Evolutionary conservation across 2,797 vertebrate species (phyloP).

Genomic region (Mico argentatus): DNA sequence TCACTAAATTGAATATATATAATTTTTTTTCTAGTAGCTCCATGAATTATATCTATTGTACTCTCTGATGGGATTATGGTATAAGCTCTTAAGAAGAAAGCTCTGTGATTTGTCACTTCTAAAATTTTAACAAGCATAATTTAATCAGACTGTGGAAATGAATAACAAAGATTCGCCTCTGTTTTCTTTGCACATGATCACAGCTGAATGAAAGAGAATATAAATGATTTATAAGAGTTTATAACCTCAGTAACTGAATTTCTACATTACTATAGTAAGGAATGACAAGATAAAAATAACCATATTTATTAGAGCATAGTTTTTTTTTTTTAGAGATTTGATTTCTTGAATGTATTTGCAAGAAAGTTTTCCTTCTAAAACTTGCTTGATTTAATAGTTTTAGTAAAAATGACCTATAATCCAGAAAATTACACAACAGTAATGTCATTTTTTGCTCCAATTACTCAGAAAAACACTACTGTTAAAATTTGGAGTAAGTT

Average conservation of each 20-base stretch:
- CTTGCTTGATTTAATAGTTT: neutral
- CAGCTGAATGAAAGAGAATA: constrained; percentile 46
- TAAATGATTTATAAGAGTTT: constrained; percentile 56
- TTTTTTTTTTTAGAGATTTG: neutral
- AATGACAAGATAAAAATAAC: constrained; percentile 35
- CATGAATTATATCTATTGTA: neutral
- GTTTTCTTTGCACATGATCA: constrained; percentile 42
- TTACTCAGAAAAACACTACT: neutral
- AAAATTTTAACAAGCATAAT: constrained; percentile 66
- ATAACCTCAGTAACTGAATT: constrained; percentile 19
- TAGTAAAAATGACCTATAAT: neutral
- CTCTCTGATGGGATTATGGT: neutral
- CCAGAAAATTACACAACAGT: neutral
- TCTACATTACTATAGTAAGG: neutral
- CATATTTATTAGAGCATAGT: neutral
- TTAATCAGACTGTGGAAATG: constrained; percentile 43
- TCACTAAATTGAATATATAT: neutral
- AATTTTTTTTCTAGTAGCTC: neutral
- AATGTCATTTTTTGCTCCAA: neutral
- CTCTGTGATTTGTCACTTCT: constrained; percentile 39
- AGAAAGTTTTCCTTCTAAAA: neutral
- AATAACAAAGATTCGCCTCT: constrained; percentile 1
- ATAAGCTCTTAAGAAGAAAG: constrained; percentile 4
- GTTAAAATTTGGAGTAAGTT: neutral
- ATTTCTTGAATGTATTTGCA: constrained; percentile 11